A percentile compares a stretch with the other conserved stretches of the same genome.
phyloP scores from a whole-genome alignment of 2,888 invertebrate species.

The Acanthacorydalis orientalis region DNA sequence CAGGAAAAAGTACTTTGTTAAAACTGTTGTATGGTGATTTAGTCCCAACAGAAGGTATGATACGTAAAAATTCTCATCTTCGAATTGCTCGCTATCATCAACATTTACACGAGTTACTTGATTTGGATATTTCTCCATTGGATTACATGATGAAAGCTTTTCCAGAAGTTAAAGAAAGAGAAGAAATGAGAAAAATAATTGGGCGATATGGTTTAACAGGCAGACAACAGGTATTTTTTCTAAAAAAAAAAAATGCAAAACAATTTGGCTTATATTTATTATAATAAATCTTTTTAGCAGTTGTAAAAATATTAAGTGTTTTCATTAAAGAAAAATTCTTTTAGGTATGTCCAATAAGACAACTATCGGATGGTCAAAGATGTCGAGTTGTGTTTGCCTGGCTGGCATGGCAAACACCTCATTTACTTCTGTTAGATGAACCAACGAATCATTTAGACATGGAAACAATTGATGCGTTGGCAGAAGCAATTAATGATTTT shows the following conservation, averaged over 20 bases:
- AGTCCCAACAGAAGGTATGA: constrained; percentile 89
- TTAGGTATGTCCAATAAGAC: constrained; percentile 82
- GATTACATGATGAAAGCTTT: constrained; percentile 98
- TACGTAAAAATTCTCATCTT: constrained; percentile 94
- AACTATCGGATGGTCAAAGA: constrained; percentile 92
- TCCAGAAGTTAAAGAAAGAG: constrained; percentile 92
- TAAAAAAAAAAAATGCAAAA: constrained; percentile 19
- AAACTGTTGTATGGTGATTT: constrained; percentile 91
- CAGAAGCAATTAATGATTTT: constrained; percentile 93
- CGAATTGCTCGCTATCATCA: constrained; percentile 97
- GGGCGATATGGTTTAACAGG: constrained; percentile 96
- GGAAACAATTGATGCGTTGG: constrained; percentile 96
- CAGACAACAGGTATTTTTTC: constrained; percentile 55
- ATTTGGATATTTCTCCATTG: constrained; percentile 84
- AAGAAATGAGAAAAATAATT: constrained; percentile 98
- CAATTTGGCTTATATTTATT: not conserved
- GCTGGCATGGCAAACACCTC: constrained; percentile 95
- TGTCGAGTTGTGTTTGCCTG: constrained; percentile 98
- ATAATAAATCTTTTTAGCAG: not conserved
- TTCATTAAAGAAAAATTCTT: constrained; percentile 5
- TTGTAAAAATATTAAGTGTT: not conserved
- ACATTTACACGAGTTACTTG: constrained; percentile 91
- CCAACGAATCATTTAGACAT: constrained; percentile 94
- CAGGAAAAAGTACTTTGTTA: constrained; percentile 93
- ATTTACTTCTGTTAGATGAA: constrained; percentile 67